Conservation (phyloP, 1,140 invertebrate genomes). For the Meteorus sp. region DNA sequence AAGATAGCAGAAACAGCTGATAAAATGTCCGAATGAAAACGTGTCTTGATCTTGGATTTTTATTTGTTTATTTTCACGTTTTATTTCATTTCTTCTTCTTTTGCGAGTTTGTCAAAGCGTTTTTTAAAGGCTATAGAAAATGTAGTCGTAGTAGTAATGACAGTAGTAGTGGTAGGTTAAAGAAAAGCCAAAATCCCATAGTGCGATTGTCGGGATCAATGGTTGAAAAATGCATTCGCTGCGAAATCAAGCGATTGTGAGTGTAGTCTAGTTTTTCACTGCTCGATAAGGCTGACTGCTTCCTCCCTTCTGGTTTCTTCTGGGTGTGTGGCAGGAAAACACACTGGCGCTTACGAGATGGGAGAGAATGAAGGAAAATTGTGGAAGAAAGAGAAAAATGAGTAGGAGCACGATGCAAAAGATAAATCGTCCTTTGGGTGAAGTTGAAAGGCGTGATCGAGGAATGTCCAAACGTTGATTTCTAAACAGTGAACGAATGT, state of each 20-base stretch:
- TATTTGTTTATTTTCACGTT: background rate
- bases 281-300: no score
- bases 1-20: background rate
- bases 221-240: conserved; percentile 31
- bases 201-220: conserved; percentile 19
- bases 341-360: no score
- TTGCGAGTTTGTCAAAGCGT: conserved; percentile 17
- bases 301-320: no score
- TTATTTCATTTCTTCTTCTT: background rate
- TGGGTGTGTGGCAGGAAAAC: no score
- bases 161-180: background rate
- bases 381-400: no score
- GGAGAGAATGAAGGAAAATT: no score
- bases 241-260: conserved; percentile 32
- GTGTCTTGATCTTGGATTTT: background rate
- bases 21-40: conserved; percentile 13
- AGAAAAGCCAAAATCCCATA: background rate
- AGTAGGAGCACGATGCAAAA: no score
- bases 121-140: conserved; percentile 5
- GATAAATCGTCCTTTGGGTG: conserved; percentile 36
- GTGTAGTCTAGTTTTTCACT: background rate
- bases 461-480: conserved; percentile 2
- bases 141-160: no score
- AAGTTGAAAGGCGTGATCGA: conserved; percentile 23
- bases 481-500: background rate